Base-by-base conservation (phyloP, 2,113 vertebrate genomes). In the Oreochromis tanganicae region DNA sequence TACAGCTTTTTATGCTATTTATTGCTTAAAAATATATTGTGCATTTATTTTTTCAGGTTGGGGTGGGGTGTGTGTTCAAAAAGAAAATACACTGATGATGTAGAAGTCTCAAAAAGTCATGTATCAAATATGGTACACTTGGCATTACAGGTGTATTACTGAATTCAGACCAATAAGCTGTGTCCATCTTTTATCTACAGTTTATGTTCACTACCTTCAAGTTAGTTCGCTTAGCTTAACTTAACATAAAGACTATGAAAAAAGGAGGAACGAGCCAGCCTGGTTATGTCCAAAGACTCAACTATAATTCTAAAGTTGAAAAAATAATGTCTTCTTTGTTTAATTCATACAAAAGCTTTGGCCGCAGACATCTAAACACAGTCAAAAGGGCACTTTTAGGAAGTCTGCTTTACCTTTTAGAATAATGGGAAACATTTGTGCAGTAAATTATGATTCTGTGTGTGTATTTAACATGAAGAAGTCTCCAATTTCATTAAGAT, bases 271-370 rank as follows among this genome's bases (percentile, higher is more conserved):
- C 10, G 19, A 21, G 19, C 19, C 61, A 68, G 12, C n/a, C 36
- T 1, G 3, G 5, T 46, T 73, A 4, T 46, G 21, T 73, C 13
- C 43, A 12, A 48, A 75, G 43, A 50, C 24, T 19, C 9, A 48
- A 5, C 5, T 75, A 1, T 29, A 75, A 75, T 11, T 19, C 1
- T 75, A 75, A 48, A 29, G 24, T 17, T 19, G 43, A 32, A 50
- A 17, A 0, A 16, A 75, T 24, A 46, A 46, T 5, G 5, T 11
- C 0, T 41, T 75, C 0, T 68, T 50, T 48, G 24, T 12, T 50
- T 75, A 29, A 75, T 48, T 48, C 9, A 4, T 27, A 73, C 5
- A 73, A 29, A 75, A 48, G 1, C 1, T 0, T 48, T 7, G 46
- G 71, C 43, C 5, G 6, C 43, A 75, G 3, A 75, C 43, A 0